These are phyloP conservation scores for Plumapathes pennacea DNA, from an alignment of 92 coral and sea anemone species.

Conservation along the genomic window DNA sequence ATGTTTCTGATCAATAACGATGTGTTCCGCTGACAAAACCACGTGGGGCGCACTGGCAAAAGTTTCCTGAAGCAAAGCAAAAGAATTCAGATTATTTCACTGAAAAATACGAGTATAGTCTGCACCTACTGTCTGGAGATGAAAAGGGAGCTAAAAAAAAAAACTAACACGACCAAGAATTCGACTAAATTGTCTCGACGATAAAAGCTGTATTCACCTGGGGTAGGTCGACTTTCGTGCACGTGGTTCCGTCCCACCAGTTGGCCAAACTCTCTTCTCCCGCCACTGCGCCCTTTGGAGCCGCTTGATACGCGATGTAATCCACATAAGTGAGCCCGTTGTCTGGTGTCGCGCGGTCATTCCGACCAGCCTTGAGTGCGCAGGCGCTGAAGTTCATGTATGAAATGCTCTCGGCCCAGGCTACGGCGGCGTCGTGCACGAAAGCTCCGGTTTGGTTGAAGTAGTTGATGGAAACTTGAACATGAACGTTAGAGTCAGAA, in stretches of 20 bases:
- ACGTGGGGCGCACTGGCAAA: constrained; percentile 34
- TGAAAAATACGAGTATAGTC: no score
- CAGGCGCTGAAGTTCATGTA: constrained; percentile 55
- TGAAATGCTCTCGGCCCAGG: constrained; percentile 68
- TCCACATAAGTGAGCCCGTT: constrained; percentile 70
- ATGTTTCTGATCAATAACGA: constrained; percentile 49
- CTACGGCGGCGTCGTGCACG: constrained; percentile 76
- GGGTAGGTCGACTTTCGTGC: constrained; percentile 49
- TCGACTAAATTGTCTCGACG: no score
- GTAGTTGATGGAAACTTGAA: constrained; percentile 62
- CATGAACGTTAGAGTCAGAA: constrained; percentile 32
- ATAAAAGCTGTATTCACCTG: constrained; percentile 36
- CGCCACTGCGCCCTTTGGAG: constrained; percentile 67
- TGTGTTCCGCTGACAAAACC: constrained; percentile 65
- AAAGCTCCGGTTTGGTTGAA: constrained; percentile 50
- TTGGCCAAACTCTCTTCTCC: constrained; percentile 55
- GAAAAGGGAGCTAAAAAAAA: no score
- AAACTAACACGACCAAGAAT: no score
- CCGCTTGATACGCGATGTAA: constrained; percentile 67
- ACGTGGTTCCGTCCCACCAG: constrained; percentile 87
- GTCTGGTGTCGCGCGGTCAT: constrained; percentile 68
- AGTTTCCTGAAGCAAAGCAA: background rate
- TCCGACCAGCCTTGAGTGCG: constrained; percentile 71
- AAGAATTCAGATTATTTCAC: no score
- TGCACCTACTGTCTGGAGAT: no score